phyloP scores from a whole-genome alignment of 2,113 vertebrate species.

The Malurus elegans region DNA sequence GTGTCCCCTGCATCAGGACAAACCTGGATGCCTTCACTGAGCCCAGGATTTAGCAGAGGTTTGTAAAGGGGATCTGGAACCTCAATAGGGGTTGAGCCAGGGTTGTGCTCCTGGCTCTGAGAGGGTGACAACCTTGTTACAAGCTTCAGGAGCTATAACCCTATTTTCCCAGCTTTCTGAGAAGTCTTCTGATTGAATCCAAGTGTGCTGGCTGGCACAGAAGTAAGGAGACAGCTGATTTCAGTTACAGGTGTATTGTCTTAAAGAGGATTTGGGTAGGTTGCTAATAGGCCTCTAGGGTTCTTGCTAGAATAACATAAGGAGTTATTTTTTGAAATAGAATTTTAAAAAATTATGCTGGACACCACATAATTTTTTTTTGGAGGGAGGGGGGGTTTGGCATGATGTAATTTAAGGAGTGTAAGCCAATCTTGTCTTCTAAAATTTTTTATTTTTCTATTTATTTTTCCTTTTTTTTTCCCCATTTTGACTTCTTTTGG shows the following conservation, averaged over 20 bases:
- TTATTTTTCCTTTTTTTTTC: not conserved
- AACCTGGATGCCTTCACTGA: not conserved
- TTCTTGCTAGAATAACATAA: not conserved
- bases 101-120: not conserved
- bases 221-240: not conserved
- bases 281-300: not conserved
- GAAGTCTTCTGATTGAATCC: not conserved
- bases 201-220: not conserved
- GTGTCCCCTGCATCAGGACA: not conserved
- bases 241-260: not conserved
- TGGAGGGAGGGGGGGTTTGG: rapidly evolving
- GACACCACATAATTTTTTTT: not conserved
- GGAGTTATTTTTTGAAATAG: not conserved
- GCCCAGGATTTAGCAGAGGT: not conserved
- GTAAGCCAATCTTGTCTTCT: not conserved
- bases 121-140: not conserved
- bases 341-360: not conserved
- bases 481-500: not conserved
- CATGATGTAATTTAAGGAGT: not conserved
- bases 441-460: not conserved
- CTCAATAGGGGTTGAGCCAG: not conserved
- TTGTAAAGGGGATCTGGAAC: not conserved
- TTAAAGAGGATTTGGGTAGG: not conserved
- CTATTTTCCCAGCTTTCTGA: not conserved
- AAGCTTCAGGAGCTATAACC: not conserved